These are phyloP conservation scores for Microctenopoma lineatum DNA, from an alignment of 2,797 vertebrate genomes.

Conservation along the genomic window DNA sequence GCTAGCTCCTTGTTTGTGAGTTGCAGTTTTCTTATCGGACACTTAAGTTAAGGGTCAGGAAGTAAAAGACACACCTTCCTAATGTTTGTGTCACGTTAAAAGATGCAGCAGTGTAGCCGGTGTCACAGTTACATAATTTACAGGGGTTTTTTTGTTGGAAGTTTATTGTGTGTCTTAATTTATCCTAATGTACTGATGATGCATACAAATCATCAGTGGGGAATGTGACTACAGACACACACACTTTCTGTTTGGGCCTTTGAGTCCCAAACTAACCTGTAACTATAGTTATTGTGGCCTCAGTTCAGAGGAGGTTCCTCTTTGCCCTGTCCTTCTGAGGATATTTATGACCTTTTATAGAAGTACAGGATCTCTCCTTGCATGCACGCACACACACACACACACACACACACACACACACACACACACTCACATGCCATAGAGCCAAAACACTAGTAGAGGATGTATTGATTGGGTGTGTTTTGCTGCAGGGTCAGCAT, in stretches of 20 bases:
- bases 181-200: not conserved
- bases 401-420: constrained; percentile 8
- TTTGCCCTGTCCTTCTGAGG: constrained; percentile 29
- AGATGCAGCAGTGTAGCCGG: constrained; percentile 3
- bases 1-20: constrained; percentile 20
- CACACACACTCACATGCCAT: constrained; percentile 19
- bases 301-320: constrained; percentile 18
- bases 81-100: constrained; percentile 11
- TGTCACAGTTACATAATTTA: constrained; percentile 19
- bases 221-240: constrained; percentile 7
- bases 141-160: not conserved
- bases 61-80: constrained; percentile 34
- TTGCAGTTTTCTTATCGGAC: constrained; percentile 47
- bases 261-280: constrained; percentile 15
- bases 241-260: not conserved
- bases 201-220: not conserved
- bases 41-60: constrained; percentile 20
- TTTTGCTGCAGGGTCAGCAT: constrained; percentile 73
- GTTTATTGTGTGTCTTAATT: not conserved
- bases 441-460: constrained; percentile 45
- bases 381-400: not conserved
- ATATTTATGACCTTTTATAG: constrained; percentile 44
- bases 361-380: constrained; percentile 15
- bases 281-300: constrained; percentile 13
- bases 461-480: constrained; percentile 68